Base-by-base conservation (phyloP, 2,113 vertebrate species). In the Psephotus haematonotus region DNA sequence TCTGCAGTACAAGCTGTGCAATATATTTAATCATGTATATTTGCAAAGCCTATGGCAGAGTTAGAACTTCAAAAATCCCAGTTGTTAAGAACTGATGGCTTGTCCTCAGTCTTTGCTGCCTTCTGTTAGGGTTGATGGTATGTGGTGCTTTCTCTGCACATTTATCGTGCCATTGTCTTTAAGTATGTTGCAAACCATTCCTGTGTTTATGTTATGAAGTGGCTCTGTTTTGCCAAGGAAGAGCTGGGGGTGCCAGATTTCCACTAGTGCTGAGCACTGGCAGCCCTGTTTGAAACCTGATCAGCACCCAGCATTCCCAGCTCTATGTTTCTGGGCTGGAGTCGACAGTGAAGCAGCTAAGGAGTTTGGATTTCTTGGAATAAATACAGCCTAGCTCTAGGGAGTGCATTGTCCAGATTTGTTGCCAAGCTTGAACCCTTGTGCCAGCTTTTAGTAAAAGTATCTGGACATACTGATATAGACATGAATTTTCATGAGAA, bases 1-100 rank as follows among this genome's bases (percentile, higher is more conserved):
- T 17, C 46, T 89, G 50, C 44, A 63, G 55, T 37, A 91, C 78
- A 82, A 94, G 62, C 64, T 7, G 4, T 7, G 37, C 60, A 75
- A 12, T 11, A 2, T 33, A 24, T 18, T 77, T 39, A 14, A 39
- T 64, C 0, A 0, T 62, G 37, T 28, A 11, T 8, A 18, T 39
- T 50, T 65, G 68, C 78, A 90, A 68, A 89, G 62, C 55, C 50
- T 81, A 78, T 87, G 74, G 15, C 47, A 76, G 75, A 80, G 31
- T 31, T 47, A 71, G 60, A 86, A 63, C 69, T 92, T 67, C 29
- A 81, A 13, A 88, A 86, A 55, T 67, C 31, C 41, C 31, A 43
- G n/a, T 83, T 86, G 72, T 69, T 50, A 50, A 23, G 60, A 78
- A 37, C 4, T 63, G 37, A 75, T 63, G 55, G 20, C 43, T 91